Evolutionary conservation across 1,140 invertebrate genomes (phyloP).

Genomic region (Philopotamus ludificatus): DNA sequence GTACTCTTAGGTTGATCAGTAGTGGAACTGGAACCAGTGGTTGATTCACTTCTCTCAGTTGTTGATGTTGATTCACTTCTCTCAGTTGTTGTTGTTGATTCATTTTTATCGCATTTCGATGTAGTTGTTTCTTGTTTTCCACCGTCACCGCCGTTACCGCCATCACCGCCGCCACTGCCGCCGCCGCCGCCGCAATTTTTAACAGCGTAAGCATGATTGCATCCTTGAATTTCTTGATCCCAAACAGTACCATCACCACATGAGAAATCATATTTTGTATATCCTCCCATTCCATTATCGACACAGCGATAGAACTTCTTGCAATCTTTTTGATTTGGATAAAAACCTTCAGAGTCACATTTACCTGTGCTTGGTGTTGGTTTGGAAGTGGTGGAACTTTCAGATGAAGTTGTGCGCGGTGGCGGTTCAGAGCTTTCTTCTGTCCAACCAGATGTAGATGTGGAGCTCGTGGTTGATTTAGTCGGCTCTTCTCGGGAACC

Average conservation of each 20-base stretch:
- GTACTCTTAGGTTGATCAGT: conserved; percentile 40
- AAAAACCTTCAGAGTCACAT: conserved; percentile 64
- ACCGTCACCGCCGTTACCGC: conserved; percentile 11
- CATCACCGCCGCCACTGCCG: background rate
- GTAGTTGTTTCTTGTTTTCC: conserved; percentile 12
- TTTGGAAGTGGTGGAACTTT: background rate
- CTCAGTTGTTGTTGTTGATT: background rate
- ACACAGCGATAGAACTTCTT: conserved; percentile 78
- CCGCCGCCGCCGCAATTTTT: conserved; percentile 42
- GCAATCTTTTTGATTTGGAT: conserved; percentile 66
- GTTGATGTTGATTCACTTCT: background rate
- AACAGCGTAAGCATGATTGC: conserved; percentile 65
- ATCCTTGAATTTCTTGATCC: conserved; percentile 65
- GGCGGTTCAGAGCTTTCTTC: conserved; percentile 12
- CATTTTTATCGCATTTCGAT: background rate
- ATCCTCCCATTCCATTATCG: conserved; percentile 58
- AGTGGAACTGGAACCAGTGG: conserved; percentile 30
- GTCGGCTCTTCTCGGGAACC: conserved; percentile 19
- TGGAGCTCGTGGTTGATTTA: conserved; percentile 32
- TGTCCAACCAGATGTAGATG: conserved; percentile 1
- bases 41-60: conserved; percentile 34
- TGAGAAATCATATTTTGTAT: conserved; percentile 65
- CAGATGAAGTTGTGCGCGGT: conserved; percentile 6
- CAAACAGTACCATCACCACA: conserved; percentile 74
- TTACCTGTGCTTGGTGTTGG: conserved; percentile 40